These are phyloP conservation scores for Gymnarchus niloticus DNA, from an alignment of 2,113 vertebrate species.

Conservation along the genomic window DNA sequence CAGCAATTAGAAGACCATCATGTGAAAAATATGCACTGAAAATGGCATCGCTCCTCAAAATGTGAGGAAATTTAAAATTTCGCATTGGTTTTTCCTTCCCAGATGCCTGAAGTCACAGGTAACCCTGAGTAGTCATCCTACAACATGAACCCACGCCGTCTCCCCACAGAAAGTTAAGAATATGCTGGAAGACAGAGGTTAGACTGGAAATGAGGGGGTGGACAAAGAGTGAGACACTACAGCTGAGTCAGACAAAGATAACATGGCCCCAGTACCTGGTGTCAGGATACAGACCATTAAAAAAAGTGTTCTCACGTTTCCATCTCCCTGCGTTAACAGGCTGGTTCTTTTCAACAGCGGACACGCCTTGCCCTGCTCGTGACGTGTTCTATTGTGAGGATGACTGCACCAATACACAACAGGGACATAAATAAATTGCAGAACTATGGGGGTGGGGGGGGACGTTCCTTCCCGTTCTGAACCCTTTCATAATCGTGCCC, in stretches of 20 bases:
- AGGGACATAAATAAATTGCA: background rate
- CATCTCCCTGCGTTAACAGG: background rate
- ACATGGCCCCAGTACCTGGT: background rate
- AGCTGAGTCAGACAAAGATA: background rate
- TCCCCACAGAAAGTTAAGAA: background rate
- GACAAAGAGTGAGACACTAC: background rate
- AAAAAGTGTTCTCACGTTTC: background rate
- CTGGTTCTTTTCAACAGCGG: background rate
- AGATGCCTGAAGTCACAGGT: conserved; percentile 23
- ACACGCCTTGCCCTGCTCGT: background rate
- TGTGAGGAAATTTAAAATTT: background rate
- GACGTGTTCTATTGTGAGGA: background rate
- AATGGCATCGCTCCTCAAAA: too few species aligned
- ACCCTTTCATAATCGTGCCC: conserved; percentile 27
- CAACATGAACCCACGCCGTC: conserved; percentile 20
- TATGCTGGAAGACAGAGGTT: background rate
- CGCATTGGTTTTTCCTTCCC: background rate
- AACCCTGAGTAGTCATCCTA: conserved; percentile 24
- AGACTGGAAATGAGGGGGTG: background rate
- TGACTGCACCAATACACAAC: background rate
- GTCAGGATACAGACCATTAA: background rate
- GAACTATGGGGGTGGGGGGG: background rate
- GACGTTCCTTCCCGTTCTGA: background rate
- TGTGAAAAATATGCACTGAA: background rate
- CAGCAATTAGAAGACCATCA: background rate